Evolutionary conservation across 2,888 invertebrate species (phyloP).

Genomic region (Parnassius glacialis): DNA sequence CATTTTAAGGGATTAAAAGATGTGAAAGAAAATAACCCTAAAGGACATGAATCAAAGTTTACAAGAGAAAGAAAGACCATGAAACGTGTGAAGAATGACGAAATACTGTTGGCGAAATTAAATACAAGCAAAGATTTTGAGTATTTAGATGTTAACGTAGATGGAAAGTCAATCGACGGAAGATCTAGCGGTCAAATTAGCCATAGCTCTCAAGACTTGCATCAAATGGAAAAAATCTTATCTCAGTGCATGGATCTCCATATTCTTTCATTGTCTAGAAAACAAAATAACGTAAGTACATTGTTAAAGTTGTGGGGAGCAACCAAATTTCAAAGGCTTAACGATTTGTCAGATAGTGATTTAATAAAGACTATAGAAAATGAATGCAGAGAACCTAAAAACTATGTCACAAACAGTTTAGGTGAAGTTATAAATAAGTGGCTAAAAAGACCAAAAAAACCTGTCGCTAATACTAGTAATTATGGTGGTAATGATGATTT

Average conservation of each 20-base stretch:
- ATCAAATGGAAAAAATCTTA: constrained; percentile 2
- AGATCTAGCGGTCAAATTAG: neutral
- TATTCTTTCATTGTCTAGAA: neutral
- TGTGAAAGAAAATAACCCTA: neutral
- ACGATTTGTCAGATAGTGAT: constrained; percentile 1
- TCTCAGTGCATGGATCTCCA: constrained; percentile 3
- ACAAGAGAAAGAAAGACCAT: neutral
- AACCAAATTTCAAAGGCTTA: constrained; percentile 3
- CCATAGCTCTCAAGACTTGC: neutral
- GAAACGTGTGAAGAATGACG: neutral
- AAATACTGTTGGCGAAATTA: neutral
- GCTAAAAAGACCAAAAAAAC: neutral
- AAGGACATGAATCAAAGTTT: neutral
- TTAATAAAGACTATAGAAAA: neutral
- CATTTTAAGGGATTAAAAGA: neutral
- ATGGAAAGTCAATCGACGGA: neutral
- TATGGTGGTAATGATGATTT: neutral
- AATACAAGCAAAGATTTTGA: neutral
- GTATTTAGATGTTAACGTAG: neutral
- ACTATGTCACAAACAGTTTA: neutral
- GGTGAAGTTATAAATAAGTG: neutral
- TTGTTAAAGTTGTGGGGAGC: constrained; percentile 4
- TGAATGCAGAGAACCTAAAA: neutral
- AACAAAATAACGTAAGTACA: constrained; percentile 4
- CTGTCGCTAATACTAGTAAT: constrained; percentile 1